Evolutionary conservation across 2,888 invertebrate genomes (phyloP), one percentile per base, ranked within the genome.

Genomic region (Phyllotreta striolata): DNA sequence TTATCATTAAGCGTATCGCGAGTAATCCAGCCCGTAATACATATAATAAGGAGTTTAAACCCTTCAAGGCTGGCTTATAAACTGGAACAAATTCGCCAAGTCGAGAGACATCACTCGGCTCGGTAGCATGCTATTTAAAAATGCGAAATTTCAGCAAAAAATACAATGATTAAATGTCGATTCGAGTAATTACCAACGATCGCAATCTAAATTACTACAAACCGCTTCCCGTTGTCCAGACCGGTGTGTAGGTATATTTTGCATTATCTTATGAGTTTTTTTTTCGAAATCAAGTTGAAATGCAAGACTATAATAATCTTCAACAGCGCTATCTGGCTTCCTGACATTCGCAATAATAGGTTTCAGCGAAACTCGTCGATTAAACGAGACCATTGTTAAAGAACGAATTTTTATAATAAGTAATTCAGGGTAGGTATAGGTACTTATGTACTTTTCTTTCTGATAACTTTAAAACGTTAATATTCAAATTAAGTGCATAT

Each of bases 271-370:
- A 67, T 60, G 64, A 24, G 24, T 24, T 68, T 70, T 72, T 73
- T 72, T 71, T 73, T 73, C 67, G 67, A 70, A 74, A 73, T 73
- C 71, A 67, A 71, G 68, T 68, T 69, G 64, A 70, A 73, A 76
- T 72, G 69, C 66, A 73, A 72, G 73, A 70, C 67, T 72, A 71
- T 71, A 70, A 73, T 72, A 70, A 69, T 72, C 64, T 69, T 66
- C 68, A 64, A 68, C 69, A 70, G 64, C 72, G 66, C 70, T 74
- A 72, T 72, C 71, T 73, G 73, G 73, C 66, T 74, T 75, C 75
- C 75, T 73, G 74, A 73, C 75, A 76, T 74, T 74, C 74, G 74
- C 72, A 74, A 73, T 75, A 75, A 75, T 74, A 69, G 64, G 73
- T 74, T 75, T 72, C 69, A 67, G 62, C 68, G 68, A 59, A n/a